Base-by-base conservation (phyloP, 2,113 vertebrate genomes). In the Microcebus tavaratra region DNA sequence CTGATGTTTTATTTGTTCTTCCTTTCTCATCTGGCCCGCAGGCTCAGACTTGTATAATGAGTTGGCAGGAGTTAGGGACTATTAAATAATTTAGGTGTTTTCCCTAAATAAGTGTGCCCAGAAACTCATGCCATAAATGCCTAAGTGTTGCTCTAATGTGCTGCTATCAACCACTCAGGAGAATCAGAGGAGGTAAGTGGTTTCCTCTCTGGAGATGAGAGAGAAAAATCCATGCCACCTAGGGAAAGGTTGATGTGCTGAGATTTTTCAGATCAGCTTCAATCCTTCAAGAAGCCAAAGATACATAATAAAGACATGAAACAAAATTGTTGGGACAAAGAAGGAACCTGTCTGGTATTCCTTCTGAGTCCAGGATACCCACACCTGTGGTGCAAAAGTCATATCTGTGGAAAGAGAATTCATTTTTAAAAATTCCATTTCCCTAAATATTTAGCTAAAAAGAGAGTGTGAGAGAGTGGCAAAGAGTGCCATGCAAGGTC, bases 11-110 rank as follows among this genome's bases (percentile, higher is more conserved):
- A 57, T 95, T 65, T 94, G 2, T 48, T 82, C 59, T 92, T 91
- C 59, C 55, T 90, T 86, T 11, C 21, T n/a, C 9, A 76, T 45
- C 45, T 68, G 72, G n/a, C 70, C 72, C 8, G 20, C 59, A 70
- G 6, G 23, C 18, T n/a, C 53, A 93, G 75, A n/a, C 34, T 72
- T 97, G 39, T 68, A 68, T 88, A 81, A 94, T 68, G 93, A 88
- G 73, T 91, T 96, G 75, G 76, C 63, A 90, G 75, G 50, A 88
- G 21, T 94, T 95, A 82, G 39, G 42, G 18, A 45, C 86, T 90
- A 65, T 95, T 92, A 88, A 95, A 96, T 90, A 92, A 96, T 94
- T 88, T 70, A 84, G 68, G 21, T 79, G 34, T 67, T 78, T 97
- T 96, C 61, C 67, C 59, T 57, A 91, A 92, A 65, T 50, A 84